Conservation (phyloP, 2,888 invertebrate species). For the Aproaerema taeniolella region DNA sequence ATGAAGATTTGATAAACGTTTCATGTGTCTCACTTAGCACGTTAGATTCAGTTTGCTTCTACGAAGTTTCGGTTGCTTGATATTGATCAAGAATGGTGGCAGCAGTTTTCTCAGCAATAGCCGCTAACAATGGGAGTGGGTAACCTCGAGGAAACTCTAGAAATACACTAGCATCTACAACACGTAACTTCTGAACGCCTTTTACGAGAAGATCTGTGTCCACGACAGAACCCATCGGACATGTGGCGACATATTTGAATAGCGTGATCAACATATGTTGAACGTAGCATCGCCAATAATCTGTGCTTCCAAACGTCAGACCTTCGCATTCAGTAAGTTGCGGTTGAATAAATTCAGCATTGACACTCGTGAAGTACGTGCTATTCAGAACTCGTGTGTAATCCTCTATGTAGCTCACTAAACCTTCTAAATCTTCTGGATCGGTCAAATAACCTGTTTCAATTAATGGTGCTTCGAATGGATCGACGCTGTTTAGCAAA, state of each 20-base stretch:
- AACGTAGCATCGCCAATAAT: not conserved
- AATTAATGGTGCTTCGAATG: not conserved
- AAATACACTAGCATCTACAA: slow-evolving; percentile 86
- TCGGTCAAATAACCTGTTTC: not conserved
- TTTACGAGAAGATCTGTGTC: slow-evolving; percentile 46
- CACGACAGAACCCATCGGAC: not conserved
- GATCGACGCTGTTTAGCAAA: not conserved
- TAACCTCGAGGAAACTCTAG: slow-evolving; percentile 83
- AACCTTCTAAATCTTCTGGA: not conserved
- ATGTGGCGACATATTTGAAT: not conserved
- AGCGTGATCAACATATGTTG: not conserved
- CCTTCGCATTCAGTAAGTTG: not conserved
- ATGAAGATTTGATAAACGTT: too few species aligned
- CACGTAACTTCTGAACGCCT: slow-evolving; percentile 79
- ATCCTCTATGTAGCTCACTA: not conserved
- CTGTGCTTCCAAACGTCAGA: not conserved
- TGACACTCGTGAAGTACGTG: not conserved
- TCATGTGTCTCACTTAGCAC: too few species aligned
- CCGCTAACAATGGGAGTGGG: too few species aligned
- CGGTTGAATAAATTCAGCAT: not conserved
- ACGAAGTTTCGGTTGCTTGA: too few species aligned
- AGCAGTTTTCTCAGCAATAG: too few species aligned
- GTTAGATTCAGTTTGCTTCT: too few species aligned
- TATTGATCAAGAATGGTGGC: too few species aligned
- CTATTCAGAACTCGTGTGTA: not conserved